Base-by-base conservation (phyloP, 2,888 invertebrate species). In the Cyclophora punctaria region DNA sequence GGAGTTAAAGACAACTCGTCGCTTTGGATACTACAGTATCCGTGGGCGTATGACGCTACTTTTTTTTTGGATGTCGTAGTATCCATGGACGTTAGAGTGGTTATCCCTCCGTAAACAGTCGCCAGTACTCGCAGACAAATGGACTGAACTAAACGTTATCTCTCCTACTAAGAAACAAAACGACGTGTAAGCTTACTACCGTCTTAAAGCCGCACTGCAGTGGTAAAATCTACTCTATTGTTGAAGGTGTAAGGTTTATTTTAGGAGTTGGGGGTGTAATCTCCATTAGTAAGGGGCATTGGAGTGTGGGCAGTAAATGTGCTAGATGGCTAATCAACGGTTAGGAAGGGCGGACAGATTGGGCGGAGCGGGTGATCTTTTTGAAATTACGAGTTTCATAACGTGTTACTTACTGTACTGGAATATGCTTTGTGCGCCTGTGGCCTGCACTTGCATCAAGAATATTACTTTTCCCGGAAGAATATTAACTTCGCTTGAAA, bases 291-390 rank as follows among this genome's bases (percentile, higher is more conserved):
- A 55, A 41, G 48, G 58, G 52, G 56, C 58, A 56, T 53, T 47
- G 49, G 56, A 60, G 58, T 56, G 57, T 37, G 60, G 60, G 48
- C 57, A 55, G 60, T 57, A 52, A 57, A 59, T 57, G 58, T 56
- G 57, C 54, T 55, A 46, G 52, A 45, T 47, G 48, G 52, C 56
- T 60, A 60, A 60, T 60, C 61, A 61, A 56, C 55, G 48, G 51
- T 41, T 52, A 49, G 56, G 48, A 55, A 50, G 48, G 48, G 48
- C 49, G 50, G 37, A 37, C 37, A 37, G 37, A 37, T 37, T 37
- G 37, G 37, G 37, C 20, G 20, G 20, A 1, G 20, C 20, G 20
- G 20, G 20, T 20, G 20, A 20, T 20, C 20, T 20, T 20, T 20
- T 20, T 20, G 1, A 20, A 20, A 20, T 20, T 20, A 20, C 20